phyloP scores from a whole-genome alignment of 2,888 invertebrate species.

The Parthenolecanium corni region DNA sequence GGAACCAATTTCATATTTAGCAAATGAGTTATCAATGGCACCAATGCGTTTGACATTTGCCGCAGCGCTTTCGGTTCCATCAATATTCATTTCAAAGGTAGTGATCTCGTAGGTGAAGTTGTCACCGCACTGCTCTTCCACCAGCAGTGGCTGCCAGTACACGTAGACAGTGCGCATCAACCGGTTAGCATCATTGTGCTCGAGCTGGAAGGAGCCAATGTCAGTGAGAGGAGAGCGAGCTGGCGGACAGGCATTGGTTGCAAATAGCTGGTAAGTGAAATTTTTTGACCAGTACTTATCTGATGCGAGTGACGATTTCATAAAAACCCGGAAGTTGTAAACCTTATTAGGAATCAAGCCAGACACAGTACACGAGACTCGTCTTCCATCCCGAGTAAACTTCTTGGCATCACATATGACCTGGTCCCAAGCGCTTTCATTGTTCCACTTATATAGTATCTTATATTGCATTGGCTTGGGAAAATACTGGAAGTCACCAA shows the following conservation, averaged over 20 bases:
- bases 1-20: constrained; percentile 45
- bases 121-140: constrained; percentile 57
- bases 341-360: constrained; percentile 53
- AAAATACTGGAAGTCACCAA: constrained; percentile 40
- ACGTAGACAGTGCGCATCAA: constrained; percentile 51
- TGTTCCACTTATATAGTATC: constrained; percentile 38
- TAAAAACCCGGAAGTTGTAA: constrained; percentile 60
- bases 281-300: constrained; percentile 54
- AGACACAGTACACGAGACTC: constrained; percentile 40
- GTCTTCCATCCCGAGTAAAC: background rate
- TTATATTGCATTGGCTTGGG: constrained; percentile 43
- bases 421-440: background rate
- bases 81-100: background rate
- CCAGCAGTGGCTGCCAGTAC: constrained; percentile 66
- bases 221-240: constrained; percentile 51
- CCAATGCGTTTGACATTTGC: background rate
- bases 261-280: constrained; percentile 48
- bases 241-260: constrained; percentile 42
- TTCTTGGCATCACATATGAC: background rate
- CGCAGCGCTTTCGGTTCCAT: background rate
- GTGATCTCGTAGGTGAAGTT: constrained; percentile 51
- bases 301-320: constrained; percentile 47
- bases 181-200: constrained; percentile 38
- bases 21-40: constrained; percentile 39
- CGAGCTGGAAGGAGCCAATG: constrained; percentile 58